A percentile compares a stretch with the other conserved stretches of the same genome.
These are phyloP conservation scores for Siderastrea radians DNA, from an alignment of 92 coral and sea anemone species.

Conservation along the genomic window DNA sequence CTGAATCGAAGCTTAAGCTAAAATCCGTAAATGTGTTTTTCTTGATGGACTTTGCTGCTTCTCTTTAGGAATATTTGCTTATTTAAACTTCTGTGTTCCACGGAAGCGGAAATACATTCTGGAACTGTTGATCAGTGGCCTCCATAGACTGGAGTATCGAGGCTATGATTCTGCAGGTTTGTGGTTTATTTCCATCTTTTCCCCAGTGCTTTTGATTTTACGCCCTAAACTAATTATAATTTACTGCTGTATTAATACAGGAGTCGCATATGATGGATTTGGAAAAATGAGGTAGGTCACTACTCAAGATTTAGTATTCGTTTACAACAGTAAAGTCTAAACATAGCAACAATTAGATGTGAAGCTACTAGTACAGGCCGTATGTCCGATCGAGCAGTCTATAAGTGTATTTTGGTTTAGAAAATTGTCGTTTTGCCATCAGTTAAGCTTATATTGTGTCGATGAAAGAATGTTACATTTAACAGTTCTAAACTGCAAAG, in stretches of 20 bases:
- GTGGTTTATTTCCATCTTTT: neutral
- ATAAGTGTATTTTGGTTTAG: neutral
- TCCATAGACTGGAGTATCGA: constrained; percentile 91
- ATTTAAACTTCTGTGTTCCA: constrained; percentile 96
- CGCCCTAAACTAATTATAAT: neutral
- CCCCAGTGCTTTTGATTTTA: neutral
- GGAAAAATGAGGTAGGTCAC: constrained; percentile 71
- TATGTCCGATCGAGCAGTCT: no score
- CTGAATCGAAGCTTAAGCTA: neutral
- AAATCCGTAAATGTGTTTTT: neutral
- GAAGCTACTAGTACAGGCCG: neutral
- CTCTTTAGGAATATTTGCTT: constrained; percentile 92
- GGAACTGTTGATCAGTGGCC: constrained; percentile 91
- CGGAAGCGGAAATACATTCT: constrained; percentile 90
- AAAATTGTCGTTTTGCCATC: no score
- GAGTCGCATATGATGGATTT: constrained; percentile 93
- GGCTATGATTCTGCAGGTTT: constrained; percentile 99
- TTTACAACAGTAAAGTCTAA: neutral
- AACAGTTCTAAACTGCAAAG: no score
- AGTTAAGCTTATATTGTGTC: no score
- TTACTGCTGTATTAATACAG: constrained; percentile 46
- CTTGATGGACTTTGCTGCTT: neutral
- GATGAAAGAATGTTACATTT: no score
- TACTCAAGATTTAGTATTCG: neutral
- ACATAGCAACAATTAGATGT: neutral